Evolutionary conservation across 1,140 invertebrate species (phyloP).

Genomic region (Lysiphlebus fabarum): DNA sequence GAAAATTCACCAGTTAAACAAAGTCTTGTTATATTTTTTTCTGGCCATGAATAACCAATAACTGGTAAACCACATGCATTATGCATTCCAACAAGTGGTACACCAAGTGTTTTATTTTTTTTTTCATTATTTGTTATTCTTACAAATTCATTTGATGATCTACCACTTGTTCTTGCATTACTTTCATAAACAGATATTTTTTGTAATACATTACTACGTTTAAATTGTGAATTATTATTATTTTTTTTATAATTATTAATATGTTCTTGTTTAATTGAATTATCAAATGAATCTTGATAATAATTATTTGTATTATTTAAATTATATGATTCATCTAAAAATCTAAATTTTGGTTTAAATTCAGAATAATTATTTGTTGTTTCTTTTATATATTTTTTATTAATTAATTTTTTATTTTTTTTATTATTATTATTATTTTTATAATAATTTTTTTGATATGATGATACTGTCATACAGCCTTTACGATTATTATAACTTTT

Average conservation of each 20-base stretch:
- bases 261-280: background rate
- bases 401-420: no score
- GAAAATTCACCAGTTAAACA: constrained; percentile 6
- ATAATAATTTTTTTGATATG: no score
- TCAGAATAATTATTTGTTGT: constrained; percentile 21
- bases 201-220: constrained; percentile 36
- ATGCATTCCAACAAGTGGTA: constrained; percentile 52
- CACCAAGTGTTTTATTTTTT: constrained; percentile 35
- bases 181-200: constrained; percentile 47
- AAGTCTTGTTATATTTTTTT: constrained; percentile 25
- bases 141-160: background rate
- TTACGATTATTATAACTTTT: background rate
- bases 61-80: constrained; percentile 41
- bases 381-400: background rate
- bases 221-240: constrained; percentile 15
- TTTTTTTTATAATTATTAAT: background rate
- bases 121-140: constrained; percentile 21
- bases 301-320: background rate
- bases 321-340: background rate
- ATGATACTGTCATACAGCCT: background rate
- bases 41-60: constrained; percentile 32
- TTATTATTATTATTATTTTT: no score
- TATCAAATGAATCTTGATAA: background rate
- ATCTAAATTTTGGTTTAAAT: background rate
- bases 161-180: constrained; percentile 28